A percentile compares a stretch with the other conserved stretches of the same genome.
Evolutionary conservation across 2,797 vertebrate species (phyloP).

Genomic region (Sebastes miniatus): DNA sequence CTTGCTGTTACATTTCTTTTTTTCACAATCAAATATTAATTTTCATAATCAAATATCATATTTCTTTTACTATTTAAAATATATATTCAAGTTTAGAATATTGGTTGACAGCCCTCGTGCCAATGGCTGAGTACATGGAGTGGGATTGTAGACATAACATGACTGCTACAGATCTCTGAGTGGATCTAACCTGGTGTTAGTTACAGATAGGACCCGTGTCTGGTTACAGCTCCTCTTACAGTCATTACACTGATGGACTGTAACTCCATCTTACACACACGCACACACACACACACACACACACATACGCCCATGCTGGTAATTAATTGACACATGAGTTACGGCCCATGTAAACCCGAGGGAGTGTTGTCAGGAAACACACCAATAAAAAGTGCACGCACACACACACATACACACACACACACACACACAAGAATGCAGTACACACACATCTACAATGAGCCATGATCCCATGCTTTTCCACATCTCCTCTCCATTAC

Average conservation of each 20-base stretch:
- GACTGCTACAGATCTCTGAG: background rate
- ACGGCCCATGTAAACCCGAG: slow-evolving; percentile 46
- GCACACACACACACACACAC: background rate
- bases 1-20: too few relatives aligned
- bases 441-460: background rate
- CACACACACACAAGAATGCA: background rate
- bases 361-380: slow-evolving; percentile 34
- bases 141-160: background rate
- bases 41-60: too few relatives aligned
- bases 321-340: slow-evolving; percentile 69
- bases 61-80: too few relatives aligned
- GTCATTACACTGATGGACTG: slow-evolving; percentile 73
- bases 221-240: slow-evolving; percentile 61
- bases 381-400: background rate
- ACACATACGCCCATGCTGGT: slow-evolving; percentile 28
- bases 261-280: slow-evolving; percentile 48
- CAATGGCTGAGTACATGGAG: background rate
- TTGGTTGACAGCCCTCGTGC: background rate
- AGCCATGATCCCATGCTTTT: background rate
- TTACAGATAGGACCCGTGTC: slow-evolving; percentile 64
- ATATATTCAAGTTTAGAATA: background rate
- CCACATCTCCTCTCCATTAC: background rate
- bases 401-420: background rate
- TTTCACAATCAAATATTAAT: background rate
- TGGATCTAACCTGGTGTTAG: slow-evolving; percentile 63